Conservation (phyloP, 1,140 invertebrate species). For the Ceratina calcarata region DNA sequence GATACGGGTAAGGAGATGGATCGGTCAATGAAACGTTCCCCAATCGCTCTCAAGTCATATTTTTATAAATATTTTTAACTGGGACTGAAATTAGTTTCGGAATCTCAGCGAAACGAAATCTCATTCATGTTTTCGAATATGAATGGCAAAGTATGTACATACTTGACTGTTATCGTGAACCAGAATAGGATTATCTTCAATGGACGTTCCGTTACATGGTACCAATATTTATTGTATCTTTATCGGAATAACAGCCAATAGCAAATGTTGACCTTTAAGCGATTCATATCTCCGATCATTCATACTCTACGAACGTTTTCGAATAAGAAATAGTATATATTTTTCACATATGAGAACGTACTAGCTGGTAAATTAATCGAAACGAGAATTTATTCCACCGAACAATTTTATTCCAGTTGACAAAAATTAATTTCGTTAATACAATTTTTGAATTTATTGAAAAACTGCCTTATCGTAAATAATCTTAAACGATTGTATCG, state of each 20-base stretch:
- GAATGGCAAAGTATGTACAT: neutral
- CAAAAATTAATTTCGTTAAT: no score
- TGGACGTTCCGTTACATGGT: neutral
- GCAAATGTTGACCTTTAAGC: slow-evolving; percentile 1
- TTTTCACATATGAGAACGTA: no score
- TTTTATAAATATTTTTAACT: no score
- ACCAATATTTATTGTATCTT: neutral
- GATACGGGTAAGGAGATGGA: neutral
- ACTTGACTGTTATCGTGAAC: neutral
- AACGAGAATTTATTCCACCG: no score
- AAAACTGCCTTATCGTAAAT: no score
- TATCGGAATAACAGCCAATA: neutral
- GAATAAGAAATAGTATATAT: neutral
- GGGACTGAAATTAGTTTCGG: no score
- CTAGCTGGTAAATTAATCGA: no score
- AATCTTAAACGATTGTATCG: no score
- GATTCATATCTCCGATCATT: slow-evolving; percentile 16
- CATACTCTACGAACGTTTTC: neutral
- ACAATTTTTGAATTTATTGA: no score
- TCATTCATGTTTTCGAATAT: neutral
- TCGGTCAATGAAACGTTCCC: neutral
- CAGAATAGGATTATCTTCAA: slow-evolving; percentile 11
- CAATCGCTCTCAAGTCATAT: no score
- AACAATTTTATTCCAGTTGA: no score
- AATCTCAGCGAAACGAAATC: no score